phyloP scores from a whole-genome alignment of 2,888 invertebrate species.

The Bimastos eiseni region DNA sequence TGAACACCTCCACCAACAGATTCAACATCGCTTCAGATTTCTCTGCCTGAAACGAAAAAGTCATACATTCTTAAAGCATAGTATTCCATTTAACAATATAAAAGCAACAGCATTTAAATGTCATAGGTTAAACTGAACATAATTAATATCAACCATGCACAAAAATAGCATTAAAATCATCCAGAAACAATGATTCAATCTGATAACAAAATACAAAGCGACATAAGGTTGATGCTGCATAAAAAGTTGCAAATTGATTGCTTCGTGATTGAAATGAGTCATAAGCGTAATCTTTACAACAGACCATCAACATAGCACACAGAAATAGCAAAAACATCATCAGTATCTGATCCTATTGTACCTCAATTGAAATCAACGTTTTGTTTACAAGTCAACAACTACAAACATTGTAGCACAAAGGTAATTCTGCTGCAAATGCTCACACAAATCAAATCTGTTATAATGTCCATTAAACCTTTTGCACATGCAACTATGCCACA shows the following conservation, averaged over 20 bases:
- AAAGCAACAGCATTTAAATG: neutral
- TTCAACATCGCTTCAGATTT: neutral
- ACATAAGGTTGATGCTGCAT: neutral
- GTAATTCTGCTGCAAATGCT: no score
- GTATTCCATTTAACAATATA: neutral
- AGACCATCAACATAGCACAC: conserved; percentile 1
- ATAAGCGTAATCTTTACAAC: no score
- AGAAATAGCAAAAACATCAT: neutral
- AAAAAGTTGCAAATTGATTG: neutral
- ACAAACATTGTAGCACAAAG: no score
- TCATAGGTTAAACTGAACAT: neutral
- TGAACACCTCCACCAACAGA: neutral
- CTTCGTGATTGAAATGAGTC: neutral
- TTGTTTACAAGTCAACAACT: neutral
- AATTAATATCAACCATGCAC: neutral
- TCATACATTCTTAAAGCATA: neutral
- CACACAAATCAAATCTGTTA: no score
- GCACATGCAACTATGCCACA: neutral
- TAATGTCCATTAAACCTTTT: no score
- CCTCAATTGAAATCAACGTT: neutral
- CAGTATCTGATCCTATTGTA: neutral
- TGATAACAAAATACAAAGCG: neutral
- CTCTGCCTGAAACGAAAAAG: neutral
- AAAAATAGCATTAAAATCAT: neutral
- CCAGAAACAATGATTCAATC: neutral